Conservation (phyloP, 2,888 invertebrate species). For the Athalia cordata region DNA sequence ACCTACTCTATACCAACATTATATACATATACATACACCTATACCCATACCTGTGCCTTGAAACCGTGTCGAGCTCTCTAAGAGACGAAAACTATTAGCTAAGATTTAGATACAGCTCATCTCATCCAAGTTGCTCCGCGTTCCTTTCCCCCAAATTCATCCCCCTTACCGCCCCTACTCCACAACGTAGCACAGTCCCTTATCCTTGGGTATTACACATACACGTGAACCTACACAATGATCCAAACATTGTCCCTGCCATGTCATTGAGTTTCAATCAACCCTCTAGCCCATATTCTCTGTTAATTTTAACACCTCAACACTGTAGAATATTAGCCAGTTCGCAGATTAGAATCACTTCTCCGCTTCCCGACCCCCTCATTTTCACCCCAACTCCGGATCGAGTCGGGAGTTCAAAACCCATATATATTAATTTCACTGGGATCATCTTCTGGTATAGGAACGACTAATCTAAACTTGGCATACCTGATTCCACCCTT, state of each 20-base stretch:
- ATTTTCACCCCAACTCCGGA: not conserved
- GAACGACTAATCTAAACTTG: not conserved
- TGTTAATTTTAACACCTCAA: slow-evolving; percentile 45
- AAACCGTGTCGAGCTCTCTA: no score
- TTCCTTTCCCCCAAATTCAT: slow-evolving; percentile 45
- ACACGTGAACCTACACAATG: no score
- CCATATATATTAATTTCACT: slow-evolving; percentile 7
- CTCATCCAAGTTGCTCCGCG: slow-evolving; percentile 47
- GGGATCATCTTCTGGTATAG: not conserved
- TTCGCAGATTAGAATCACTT: not conserved
- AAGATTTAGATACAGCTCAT: slow-evolving; percentile 60
- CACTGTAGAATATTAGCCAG: slow-evolving; percentile 27
- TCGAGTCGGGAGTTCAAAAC: not conserved
- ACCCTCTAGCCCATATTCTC: slow-evolving; percentile 32
- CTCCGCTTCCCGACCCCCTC: no score
- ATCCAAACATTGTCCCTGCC: slow-evolving; percentile 12
- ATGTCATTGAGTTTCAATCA: slow-evolving; percentile 51
- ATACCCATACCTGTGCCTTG: not conserved
- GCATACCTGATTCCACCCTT: not conserved
- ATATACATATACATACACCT: no score
- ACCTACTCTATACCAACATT: slow-evolving; percentile 20
- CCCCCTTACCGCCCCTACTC: not conserved
- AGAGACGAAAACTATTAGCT: slow-evolving; percentile 64
- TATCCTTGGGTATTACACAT: not conserved
- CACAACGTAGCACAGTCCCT: not conserved